Percentiles rank a stretch among this genome's conserved stretches.
These are phyloP conservation scores for Malacoctenus gilli DNA, from an alignment of 2,797 vertebrate species.

Conservation along the genomic window DNA sequence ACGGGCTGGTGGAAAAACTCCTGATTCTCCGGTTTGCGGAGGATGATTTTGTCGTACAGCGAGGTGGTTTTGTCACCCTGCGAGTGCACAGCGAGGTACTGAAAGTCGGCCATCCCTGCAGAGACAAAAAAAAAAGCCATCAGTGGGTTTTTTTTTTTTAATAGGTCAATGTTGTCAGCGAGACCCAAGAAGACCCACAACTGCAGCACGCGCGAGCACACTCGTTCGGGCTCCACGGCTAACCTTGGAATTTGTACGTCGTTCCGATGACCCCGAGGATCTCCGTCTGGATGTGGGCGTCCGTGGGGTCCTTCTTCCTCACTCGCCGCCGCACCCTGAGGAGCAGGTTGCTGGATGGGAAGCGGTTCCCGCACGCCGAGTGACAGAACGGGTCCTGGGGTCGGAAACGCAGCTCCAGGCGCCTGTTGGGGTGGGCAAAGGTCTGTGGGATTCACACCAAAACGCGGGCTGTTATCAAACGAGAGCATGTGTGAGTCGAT, in stretches of 20 bases:
- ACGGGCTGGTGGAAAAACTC: slow-evolving; percentile 88
- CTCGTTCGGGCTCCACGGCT: not conserved
- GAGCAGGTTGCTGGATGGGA: slow-evolving; percentile 89
- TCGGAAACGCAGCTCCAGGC: slow-evolving; percentile 92
- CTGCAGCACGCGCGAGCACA: too few species aligned
- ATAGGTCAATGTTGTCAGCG: too few species aligned
- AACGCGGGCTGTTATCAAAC: too few species aligned
- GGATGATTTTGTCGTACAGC: slow-evolving; percentile 90
- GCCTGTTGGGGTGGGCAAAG: slow-evolving; percentile 85
- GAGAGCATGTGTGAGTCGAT: too few species aligned
- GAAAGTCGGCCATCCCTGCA: slow-evolving; percentile 95
- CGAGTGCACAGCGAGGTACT: slow-evolving; percentile 89
- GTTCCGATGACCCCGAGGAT: slow-evolving; percentile 88
- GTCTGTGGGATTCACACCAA: slow-evolving; percentile 76
- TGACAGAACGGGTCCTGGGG: slow-evolving; percentile 95
- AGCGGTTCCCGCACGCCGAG: slow-evolving; percentile 90
- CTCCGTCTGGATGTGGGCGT: slow-evolving; percentile 84
- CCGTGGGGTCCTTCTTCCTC: slow-evolving; percentile 66
- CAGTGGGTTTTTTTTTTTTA: too few species aligned
- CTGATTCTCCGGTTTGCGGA: slow-evolving; percentile 88
- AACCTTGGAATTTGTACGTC: slow-evolving; percentile 96
- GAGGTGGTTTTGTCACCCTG: slow-evolving; percentile 79
- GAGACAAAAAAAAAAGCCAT: not conserved
- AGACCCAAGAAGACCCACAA: too few species aligned
- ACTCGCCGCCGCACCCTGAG: slow-evolving; percentile 84